Evolutionary conservation across 2,797 vertebrate species (phyloP).

Genomic region (Prunella strophiata): DNA sequence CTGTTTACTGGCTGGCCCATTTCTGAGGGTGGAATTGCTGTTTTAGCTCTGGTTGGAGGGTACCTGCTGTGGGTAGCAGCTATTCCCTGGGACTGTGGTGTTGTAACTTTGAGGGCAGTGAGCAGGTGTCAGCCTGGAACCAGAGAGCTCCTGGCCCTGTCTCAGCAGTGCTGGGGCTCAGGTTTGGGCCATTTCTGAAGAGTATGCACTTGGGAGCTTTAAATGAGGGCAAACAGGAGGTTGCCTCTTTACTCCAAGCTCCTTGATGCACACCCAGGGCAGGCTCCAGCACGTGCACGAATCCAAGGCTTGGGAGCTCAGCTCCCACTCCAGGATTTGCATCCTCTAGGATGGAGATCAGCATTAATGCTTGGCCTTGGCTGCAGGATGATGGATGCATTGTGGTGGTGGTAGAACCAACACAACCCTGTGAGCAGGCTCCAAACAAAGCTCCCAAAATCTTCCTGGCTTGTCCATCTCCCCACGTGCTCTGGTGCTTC

Average conservation of each 20-base stretch:
- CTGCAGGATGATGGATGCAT: neutral
- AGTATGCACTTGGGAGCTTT: neutral
- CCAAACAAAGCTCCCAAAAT: neutral
- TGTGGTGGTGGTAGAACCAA: neutral
- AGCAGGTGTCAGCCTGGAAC: neutral
- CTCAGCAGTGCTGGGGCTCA: neutral
- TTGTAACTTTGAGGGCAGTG: neutral
- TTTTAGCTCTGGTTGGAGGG: neutral
- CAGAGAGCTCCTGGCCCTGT: neutral
- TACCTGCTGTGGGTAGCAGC: neutral
- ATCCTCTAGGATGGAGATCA: neutral
- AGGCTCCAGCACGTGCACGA: rapidly evolving
- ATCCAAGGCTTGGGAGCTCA: neutral
- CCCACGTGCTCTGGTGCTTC: neutral
- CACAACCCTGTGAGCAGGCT: neutral
- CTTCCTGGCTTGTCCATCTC: neutral
- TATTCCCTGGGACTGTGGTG: neutral
- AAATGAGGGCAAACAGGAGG: neutral
- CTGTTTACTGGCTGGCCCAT: neutral
- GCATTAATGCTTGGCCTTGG: neutral
- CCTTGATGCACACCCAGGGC: neutral
- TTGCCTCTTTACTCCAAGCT: neutral
- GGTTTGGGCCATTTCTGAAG: neutral
- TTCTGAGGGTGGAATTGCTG: neutral
- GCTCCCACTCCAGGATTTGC: neutral